Percentiles rank a stretch among this genome's conserved stretches.
Conservation (phyloP, 2,113 vertebrate species). For the Peromyscus californicus region DNA sequence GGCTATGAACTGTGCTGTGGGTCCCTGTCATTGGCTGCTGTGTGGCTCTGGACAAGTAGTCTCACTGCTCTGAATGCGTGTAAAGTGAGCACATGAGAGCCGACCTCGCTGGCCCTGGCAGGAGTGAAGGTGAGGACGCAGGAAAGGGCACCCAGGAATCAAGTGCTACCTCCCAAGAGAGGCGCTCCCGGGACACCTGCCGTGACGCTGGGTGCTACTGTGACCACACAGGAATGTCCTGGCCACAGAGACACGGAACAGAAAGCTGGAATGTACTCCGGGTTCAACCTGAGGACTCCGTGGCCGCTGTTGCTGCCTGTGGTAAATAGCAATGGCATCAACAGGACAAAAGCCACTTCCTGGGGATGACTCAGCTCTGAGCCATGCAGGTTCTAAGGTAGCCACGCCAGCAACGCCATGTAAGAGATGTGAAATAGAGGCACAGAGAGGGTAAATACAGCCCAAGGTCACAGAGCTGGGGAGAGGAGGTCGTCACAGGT, state of each 20-base stretch:
- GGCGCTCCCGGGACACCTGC: neutral
- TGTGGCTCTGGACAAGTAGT: neutral
- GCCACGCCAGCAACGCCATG: neutral
- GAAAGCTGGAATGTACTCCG: neutral
- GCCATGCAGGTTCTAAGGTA: neutral
- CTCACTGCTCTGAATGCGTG: neutral
- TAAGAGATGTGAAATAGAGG: neutral
- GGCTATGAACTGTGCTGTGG: neutral
- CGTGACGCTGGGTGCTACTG: neutral
- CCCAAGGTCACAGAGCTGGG: neutral
- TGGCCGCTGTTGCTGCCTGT: neutral
- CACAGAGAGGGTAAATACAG: conserved; percentile 36
- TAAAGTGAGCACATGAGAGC: neutral
- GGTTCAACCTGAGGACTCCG: neutral
- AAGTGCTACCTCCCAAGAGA: neutral
- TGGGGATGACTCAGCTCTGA: neutral
- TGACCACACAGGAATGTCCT: neutral
- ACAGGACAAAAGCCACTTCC: neutral
- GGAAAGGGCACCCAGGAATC: neutral
- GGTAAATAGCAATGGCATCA: neutral
- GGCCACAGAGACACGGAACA: neutral
- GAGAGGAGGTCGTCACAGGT: neutral
- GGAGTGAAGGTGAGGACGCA: neutral
- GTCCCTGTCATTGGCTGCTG: neutral
- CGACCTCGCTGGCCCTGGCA: neutral